Percentiles rank a stretch among this genome's conserved stretches.
Evolutionary conservation across 1,140 invertebrate genomes (phyloP).

Genomic region (Drosophila sechellia): DNA sequence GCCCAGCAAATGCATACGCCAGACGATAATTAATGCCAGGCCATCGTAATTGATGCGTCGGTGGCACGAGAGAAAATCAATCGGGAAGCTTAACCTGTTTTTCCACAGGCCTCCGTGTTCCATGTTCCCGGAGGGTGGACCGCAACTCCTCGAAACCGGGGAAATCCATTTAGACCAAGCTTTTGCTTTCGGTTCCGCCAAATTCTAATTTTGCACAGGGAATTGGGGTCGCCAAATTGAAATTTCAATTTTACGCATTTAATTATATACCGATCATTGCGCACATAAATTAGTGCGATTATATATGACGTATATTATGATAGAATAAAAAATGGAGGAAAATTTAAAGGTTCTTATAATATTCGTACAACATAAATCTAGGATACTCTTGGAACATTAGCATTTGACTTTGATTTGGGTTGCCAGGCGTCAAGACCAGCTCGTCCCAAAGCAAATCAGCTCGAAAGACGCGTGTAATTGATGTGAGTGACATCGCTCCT

Average conservation of each 20-base stretch:
- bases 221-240: neutral
- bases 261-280: too few relatives aligned
- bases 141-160: constrained; percentile 2
- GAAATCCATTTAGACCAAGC: constrained; percentile 11
- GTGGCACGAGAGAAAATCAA: constrained; percentile 70
- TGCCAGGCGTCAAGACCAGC: constrained; percentile 22
- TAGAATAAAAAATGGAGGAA: too few relatives aligned
- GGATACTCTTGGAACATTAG: neutral
- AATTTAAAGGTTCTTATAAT: too few relatives aligned
- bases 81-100: constrained; percentile 27
- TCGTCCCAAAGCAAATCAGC: constrained; percentile 6
- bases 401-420: constrained; percentile 55
- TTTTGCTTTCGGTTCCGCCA: constrained; percentile 1
- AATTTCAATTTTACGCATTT: neutral
- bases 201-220: neutral
- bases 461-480: constrained; percentile 56
- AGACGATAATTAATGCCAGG: constrained; percentile 42
- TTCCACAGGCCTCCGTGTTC: neutral
- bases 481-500: constrained; percentile 59
- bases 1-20: constrained; percentile 65
- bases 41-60: constrained; percentile 63
- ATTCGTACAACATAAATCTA: too few relatives aligned
- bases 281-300: too few relatives aligned
- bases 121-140: neutral
- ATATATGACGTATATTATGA: too few relatives aligned